phyloP scores from a whole-genome alignment of 2,888 invertebrate species.

The Neoscelio sp. region DNA sequence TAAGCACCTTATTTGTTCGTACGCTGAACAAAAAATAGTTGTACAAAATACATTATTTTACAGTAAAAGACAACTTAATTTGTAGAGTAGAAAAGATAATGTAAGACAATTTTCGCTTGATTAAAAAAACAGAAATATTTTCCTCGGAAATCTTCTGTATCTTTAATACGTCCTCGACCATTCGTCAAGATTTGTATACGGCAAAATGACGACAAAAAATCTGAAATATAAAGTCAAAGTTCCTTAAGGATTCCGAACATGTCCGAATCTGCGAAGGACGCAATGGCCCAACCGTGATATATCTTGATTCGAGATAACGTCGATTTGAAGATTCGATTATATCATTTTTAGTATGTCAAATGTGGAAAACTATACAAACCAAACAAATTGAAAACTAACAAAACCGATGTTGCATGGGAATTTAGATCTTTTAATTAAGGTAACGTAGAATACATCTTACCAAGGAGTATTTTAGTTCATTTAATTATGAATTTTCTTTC shows the following conservation, averaged over 20 bases:
- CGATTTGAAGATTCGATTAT: conserved; percentile 14
- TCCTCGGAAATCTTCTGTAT: not conserved
- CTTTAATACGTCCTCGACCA: not conserved
- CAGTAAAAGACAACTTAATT: no score
- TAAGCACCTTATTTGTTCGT: not conserved
- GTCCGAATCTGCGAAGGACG: conserved; percentile 7
- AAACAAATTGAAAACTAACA: no score
- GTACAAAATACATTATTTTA: no score
- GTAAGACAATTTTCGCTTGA: no score
- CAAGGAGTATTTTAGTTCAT: conserved; percentile 5
- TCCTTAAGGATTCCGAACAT: conserved; percentile 10
- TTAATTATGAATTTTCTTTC: conserved; percentile 8
- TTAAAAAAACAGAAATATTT: not conserved
- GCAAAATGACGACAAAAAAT: conserved; percentile 7
- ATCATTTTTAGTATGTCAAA: conserved; percentile 16
- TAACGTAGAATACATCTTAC: no score
- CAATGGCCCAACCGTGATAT: no score
- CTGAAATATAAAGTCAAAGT: conserved; percentile 5
- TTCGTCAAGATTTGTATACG: not conserved
- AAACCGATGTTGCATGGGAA: no score
- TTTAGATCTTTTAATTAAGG: no score
- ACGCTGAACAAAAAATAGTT: conserved; percentile 12
- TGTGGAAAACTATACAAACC: conserved; percentile 32
- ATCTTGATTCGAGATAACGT: no score
- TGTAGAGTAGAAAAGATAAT: no score